Evolutionary conservation across 2,888 invertebrate species (phyloP).

Genomic region (Tetragonisca angustula): DNA sequence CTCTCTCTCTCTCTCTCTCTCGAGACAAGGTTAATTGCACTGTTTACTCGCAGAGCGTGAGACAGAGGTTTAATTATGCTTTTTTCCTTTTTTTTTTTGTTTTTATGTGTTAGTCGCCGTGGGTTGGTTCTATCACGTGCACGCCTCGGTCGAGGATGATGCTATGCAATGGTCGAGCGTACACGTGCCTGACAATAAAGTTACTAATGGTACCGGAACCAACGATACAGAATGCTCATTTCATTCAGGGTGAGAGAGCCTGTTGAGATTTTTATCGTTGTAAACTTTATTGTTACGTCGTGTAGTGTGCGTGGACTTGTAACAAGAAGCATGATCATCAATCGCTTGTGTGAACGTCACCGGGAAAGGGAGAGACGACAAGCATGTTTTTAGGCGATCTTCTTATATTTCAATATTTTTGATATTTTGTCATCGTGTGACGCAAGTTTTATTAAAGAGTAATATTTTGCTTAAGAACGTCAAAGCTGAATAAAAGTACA

Average conservation of each 20-base stretch:
- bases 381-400: background rate
- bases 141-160: background rate
- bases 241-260: too few relatives aligned
- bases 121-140: background rate
- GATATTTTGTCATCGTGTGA: background rate
- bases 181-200: background rate
- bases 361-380: background rate
- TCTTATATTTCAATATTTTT: background rate
- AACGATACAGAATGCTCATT: too few relatives aligned
- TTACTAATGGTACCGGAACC: background rate
- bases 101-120: slow-evolving; percentile 1
- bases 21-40: slow-evolving; percentile 25
- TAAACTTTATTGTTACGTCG: background rate
- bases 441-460: background rate
- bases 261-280: background rate
- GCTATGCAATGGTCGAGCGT: background rate
- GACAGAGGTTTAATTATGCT: background rate
- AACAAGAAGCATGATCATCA: background rate
- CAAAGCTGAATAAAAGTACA: background rate
- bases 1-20: background rate
- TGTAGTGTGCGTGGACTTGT: background rate
- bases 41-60: background rate
- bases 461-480: background rate
- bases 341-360: background rate
- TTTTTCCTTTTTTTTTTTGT: background rate